A percentile compares a stretch with the other conserved stretches of the same genome.
phyloP scores from a whole-genome alignment of 2,797 vertebrate genomes.

The Furcifer pardalis region DNA sequence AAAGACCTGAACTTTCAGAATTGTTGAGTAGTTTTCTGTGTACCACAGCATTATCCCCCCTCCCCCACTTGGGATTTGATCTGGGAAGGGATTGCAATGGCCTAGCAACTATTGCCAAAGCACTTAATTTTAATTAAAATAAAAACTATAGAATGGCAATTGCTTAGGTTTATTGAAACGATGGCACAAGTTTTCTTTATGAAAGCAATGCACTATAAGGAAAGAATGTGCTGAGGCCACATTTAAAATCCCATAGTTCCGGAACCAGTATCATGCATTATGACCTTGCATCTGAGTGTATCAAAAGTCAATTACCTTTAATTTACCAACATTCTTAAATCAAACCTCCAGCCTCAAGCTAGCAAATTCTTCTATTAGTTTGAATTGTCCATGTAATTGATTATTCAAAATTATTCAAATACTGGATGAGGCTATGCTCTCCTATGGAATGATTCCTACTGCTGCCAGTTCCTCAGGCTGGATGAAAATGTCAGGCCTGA shows the following conservation, averaged over 20 bases:
- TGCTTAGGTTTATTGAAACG: neutral
- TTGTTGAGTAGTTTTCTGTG: neutral
- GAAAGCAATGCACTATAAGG: neutral
- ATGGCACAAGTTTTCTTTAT: neutral
- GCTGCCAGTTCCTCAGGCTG: conserved; percentile 21
- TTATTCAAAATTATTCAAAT: conserved; percentile 6
- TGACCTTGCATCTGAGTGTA: conserved; percentile 18
- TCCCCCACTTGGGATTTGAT: neutral
- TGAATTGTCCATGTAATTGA: conserved; percentile 16
- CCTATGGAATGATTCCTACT: neutral
- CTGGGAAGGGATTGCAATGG: neutral
- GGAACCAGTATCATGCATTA: neutral
- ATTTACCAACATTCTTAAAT: conserved; percentile 5
- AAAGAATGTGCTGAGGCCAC: neutral
- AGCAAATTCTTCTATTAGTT: conserved; percentile 1
- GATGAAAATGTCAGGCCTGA: conserved; percentile 6
- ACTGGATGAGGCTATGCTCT: conserved; percentile 8
- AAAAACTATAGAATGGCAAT: neutral
- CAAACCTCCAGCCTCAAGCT: conserved; percentile 5
- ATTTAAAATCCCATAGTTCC: neutral
- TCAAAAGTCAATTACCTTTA: neutral
- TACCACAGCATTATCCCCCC: neutral
- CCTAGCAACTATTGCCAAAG: neutral
- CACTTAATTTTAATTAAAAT: conserved; percentile 9
- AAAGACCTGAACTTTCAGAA: neutral